Conservation (phyloP, 2,888 invertebrate genomes). For the Lasioglossum villosulum region DNA sequence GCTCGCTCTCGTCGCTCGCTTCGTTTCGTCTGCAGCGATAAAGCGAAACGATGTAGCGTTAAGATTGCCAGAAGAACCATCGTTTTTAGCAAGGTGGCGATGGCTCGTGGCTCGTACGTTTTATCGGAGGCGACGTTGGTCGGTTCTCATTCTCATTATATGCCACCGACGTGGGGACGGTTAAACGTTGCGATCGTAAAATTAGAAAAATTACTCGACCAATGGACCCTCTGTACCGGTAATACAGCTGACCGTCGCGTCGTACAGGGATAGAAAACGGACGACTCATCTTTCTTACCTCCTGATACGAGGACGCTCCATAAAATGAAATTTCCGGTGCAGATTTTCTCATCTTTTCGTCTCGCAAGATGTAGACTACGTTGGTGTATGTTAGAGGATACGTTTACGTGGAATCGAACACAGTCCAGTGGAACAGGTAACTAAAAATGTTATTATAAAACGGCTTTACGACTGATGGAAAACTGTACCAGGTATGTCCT, state of each 20-base stretch:
- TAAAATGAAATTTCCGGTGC: not conserved
- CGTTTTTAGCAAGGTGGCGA: not conserved
- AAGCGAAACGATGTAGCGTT: not conserved
- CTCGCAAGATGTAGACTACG: not conserved
- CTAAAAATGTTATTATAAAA: too few species aligned
- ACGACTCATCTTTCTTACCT: not conserved
- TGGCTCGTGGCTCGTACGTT: not conserved
- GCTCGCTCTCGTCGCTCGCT: not conserved
- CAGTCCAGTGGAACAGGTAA: too few species aligned
- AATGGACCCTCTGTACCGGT: not conserved
- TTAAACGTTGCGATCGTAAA: not conserved
- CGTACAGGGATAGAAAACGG: not conserved
- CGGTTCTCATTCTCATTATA: not conserved
- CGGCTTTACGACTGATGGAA: too few species aligned
- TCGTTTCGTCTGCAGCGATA: not conserved
- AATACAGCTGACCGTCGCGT: not conserved
- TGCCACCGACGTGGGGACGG: not conserved
- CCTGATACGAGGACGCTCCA: not conserved
- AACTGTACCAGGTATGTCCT: too few species aligned
- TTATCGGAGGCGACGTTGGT: not conserved
- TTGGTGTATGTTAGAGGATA: too few species aligned
- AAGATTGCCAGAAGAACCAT: not conserved
- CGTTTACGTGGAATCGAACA: too few species aligned
- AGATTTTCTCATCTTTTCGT: not conserved
- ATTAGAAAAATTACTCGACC: slow-evolving; percentile 2